Evolutionary conservation across 1,140 invertebrate species (phyloP).

Genomic region (Eurosta solidaginis): DNA sequence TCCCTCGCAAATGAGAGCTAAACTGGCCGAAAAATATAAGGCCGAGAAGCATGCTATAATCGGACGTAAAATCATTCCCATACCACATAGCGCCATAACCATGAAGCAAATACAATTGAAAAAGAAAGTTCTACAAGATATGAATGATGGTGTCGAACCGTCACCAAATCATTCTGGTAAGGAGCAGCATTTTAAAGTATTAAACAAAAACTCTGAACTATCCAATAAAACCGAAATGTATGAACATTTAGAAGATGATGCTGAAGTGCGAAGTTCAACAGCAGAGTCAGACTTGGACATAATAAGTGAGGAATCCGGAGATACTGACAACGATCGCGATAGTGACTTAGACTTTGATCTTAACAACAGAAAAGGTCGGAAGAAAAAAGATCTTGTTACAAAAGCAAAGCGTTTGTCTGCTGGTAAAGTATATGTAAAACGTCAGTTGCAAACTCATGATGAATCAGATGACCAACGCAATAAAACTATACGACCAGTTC

Average conservation of each 20-base stretch:
- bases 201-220: neutral
- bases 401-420: conserved; percentile 15
- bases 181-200: neutral
- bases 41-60: conserved; percentile 36
- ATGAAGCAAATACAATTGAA: conserved; percentile 11
- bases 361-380: conserved; percentile 44
- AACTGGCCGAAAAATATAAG: conserved; percentile 46
- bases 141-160: neutral
- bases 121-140: neutral
- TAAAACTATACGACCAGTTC: neutral
- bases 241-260: conserved; percentile 47
- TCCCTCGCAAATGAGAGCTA: conserved; percentile 60
- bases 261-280: conserved; percentile 43
- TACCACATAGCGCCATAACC: conserved; percentile 39
- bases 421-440: conserved; percentile 19
- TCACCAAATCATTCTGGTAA: neutral
- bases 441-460: neutral
- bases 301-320: conserved; percentile 50
- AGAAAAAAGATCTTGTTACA: conserved; percentile 41
- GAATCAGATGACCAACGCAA: neutral
- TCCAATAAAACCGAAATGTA: conserved; percentile 34
- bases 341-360: conserved; percentile 57
- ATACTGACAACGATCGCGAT: conserved; percentile 56
- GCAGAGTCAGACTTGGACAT: conserved; percentile 49
- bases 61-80: conserved; percentile 41